Percentiles rank a stretch among this genome's conserved stretches.
Evolutionary conservation across 1,140 invertebrate genomes (phyloP).

Genomic region (Dendrolimus punctatus): DNA sequence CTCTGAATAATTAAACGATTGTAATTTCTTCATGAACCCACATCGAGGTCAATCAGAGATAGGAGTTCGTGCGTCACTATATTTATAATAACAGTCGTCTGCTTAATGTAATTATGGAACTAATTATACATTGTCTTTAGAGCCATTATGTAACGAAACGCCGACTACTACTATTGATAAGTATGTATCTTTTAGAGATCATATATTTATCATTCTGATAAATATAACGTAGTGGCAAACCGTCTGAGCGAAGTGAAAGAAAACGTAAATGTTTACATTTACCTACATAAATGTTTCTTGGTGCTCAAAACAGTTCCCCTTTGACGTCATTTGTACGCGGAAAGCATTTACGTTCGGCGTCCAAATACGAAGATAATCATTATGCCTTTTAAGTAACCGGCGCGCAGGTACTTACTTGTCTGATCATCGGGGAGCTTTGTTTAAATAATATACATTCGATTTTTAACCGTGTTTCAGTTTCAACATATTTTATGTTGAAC

Average conservation of each 20-base stretch:
- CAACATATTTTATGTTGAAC: too few species aligned
- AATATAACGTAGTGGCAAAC: slow-evolving; percentile 5
- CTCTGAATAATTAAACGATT: slow-evolving; percentile 9
- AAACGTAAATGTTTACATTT: slow-evolving; percentile 30
- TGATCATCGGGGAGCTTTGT: too few species aligned
- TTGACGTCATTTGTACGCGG: slow-evolving; percentile 29
- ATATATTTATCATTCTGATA: neutral
- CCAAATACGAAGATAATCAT: slow-evolving; percentile 11
- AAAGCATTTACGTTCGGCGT: slow-evolving; percentile 15
- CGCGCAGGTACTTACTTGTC: too few species aligned
- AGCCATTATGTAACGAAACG: slow-evolving; percentile 8
- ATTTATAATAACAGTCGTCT: slow-evolving; percentile 16
- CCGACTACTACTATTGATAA: neutral
- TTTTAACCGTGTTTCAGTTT: too few species aligned
- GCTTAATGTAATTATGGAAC: too few species aligned
- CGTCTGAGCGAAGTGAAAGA: slow-evolving; percentile 12
- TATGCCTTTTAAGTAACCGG: slow-evolving; percentile 6
- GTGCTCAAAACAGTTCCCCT: slow-evolving; percentile 30
- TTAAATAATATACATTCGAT: too few species aligned
- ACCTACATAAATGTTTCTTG: slow-evolving; percentile 25
- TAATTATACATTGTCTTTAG: slow-evolving; percentile 4
- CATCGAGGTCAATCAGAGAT: slow-evolving; percentile 55
- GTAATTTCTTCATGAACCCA: slow-evolving; percentile 29
- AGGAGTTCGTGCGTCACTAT: slow-evolving; percentile 50
- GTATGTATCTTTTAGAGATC: slow-evolving; percentile 1